These are phyloP conservation scores for Upupa epops DNA, from an alignment of 2,113 vertebrate genomes.

Conservation along the genomic window DNA sequence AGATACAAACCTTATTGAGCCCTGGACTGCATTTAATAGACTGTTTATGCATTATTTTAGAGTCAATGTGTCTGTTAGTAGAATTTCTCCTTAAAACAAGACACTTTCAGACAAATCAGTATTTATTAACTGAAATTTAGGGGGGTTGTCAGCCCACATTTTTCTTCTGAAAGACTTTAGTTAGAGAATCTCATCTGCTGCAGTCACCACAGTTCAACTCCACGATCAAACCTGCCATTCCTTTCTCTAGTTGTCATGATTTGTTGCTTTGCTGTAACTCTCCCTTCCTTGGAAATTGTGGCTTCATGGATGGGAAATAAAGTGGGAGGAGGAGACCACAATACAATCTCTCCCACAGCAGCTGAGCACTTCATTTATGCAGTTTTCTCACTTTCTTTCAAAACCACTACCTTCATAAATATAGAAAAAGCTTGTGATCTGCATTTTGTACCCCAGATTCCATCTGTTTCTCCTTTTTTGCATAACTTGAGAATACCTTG, in stretches of 20 bases:
- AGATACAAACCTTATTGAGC: not conserved
- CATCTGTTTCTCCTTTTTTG: not conserved
- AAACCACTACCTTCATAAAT: not conserved
- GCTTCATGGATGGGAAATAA: not conserved
- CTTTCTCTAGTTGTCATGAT: not conserved
- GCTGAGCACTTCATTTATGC: not conserved
- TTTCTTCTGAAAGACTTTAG: not conserved
- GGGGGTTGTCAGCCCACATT: fast-evolving
- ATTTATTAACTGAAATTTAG: not conserved
- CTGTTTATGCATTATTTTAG: not conserved
- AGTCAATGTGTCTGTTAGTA: not conserved
- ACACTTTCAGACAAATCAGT: not conserved
- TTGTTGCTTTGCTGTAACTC: not conserved
- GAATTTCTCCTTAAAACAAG: not conserved
- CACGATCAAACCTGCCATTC: not conserved
- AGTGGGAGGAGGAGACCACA: not conserved
- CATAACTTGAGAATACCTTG: not conserved
- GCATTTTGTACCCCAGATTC: not conserved
- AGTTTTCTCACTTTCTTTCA: not conserved
- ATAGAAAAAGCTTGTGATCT: not conserved
- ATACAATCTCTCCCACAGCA: not conserved
- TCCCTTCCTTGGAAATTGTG: not conserved
- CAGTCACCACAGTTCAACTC: not conserved
- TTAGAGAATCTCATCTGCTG: not conserved
- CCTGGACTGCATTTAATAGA: not conserved